These are phyloP conservation scores for Danio choprae DNA, from an alignment of 2,797 vertebrate genomes.

Conservation along the genomic window DNA sequence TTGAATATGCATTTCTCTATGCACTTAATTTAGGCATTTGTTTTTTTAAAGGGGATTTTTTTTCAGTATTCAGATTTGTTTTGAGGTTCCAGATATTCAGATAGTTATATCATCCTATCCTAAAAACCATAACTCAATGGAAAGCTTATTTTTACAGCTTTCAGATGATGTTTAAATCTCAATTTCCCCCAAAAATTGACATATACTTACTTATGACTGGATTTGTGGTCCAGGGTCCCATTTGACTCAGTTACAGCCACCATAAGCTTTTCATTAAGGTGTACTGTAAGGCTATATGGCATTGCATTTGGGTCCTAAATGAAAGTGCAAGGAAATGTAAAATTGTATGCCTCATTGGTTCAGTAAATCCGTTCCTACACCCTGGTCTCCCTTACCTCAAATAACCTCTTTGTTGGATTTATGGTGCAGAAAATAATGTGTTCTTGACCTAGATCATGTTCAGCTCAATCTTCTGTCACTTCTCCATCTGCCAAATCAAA, in stretches of 20 bases:
- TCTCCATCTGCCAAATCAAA: background rate
- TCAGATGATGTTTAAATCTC: too few species aligned
- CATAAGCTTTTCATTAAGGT: background rate
- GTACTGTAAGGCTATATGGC: background rate
- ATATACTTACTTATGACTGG: too few species aligned
- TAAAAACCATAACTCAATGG: too few species aligned
- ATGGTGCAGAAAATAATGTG: background rate
- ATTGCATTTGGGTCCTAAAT: background rate
- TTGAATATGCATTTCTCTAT: too few species aligned
- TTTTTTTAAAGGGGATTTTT: too few species aligned
- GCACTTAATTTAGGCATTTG: too few species aligned
- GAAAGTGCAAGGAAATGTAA: background rate
- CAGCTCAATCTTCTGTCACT: background rate
- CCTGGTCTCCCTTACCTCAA: background rate
- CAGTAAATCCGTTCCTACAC: background rate
- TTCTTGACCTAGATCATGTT: background rate
- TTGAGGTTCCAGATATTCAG: too few species aligned
- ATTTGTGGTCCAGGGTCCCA: too few species aligned
- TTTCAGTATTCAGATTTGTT: too few species aligned
- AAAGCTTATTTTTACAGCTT: too few species aligned
- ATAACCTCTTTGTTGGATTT: conserved; percentile 1
- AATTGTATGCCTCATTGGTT: background rate
- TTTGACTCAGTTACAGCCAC: background rate
- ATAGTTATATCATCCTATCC: too few species aligned
- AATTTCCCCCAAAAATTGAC: too few species aligned